These are phyloP conservation scores for Echinops telfairi DNA, from an alignment of 2,113 vertebrate species.

Conservation along the genomic window DNA sequence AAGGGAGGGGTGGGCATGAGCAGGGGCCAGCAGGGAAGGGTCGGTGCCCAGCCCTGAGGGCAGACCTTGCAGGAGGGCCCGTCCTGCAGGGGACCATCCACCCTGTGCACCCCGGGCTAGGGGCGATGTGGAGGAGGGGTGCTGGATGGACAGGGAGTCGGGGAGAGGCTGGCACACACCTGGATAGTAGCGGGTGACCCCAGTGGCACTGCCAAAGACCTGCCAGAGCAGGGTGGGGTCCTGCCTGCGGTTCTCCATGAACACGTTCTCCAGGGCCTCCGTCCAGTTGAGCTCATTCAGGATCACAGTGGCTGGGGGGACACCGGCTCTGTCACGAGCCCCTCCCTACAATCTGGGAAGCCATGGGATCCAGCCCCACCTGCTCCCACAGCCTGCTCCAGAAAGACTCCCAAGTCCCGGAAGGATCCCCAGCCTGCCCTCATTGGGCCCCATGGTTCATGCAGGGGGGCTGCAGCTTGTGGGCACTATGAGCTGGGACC, in stretches of 20 bases:
- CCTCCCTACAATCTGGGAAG: background rate
- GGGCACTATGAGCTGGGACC: background rate
- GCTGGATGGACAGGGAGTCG: background rate
- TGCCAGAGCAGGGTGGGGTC: conserved; percentile 98
- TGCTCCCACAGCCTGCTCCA: background rate
- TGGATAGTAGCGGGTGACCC: conserved; percentile 98
- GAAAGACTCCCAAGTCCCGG: background rate
- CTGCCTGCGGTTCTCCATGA: conserved; percentile 95
- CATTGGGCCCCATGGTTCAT: background rate
- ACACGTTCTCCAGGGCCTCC: conserved; percentile 94
- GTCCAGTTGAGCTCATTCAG: conserved; percentile 99
- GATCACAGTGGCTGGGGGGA: conserved; percentile 93
- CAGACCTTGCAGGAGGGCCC: background rate
- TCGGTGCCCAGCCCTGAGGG: background rate
- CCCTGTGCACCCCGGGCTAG: background rate
- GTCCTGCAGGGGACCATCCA: background rate
- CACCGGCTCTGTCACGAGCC: fast-evolving
- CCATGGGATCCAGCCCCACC: background rate
- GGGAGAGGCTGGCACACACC: conserved; percentile 86
- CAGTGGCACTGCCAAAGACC: conserved; percentile 98
- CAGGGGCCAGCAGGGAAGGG: background rate
- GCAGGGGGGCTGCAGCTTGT: conserved; percentile 28
- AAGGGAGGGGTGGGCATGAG: background rate
- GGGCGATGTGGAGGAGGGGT: background rate
- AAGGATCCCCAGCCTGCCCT: conserved; percentile 8